phyloP scores from a whole-genome alignment of 2,888 invertebrate genomes.

The Platerodrilus igneus region DNA sequence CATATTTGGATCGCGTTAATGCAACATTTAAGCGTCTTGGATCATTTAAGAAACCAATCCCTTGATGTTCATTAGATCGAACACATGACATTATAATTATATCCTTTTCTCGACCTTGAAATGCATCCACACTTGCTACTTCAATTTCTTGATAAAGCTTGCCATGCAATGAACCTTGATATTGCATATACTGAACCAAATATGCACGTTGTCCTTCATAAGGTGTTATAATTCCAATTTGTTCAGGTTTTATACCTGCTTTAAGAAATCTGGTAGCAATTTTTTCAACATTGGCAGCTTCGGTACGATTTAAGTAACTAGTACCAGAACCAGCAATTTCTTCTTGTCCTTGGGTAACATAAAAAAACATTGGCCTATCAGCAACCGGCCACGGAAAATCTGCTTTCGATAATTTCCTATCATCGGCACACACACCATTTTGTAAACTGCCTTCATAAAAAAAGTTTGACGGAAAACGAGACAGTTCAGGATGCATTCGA shows the following conservation, averaged over 20 bases:
- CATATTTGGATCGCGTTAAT: constrained; percentile 93
- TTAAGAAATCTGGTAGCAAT: constrained; percentile 91
- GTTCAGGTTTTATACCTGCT: constrained; percentile 93
- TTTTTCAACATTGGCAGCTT: constrained; percentile 98
- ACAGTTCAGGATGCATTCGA: constrained; percentile 97
- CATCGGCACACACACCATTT: constrained; percentile 97
- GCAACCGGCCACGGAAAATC: constrained; percentile 98
- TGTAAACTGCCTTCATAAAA: constrained; percentile 99
- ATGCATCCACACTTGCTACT: constrained; percentile 99
- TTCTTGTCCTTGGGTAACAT: constrained; percentile 96
- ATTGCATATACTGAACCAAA: constrained; percentile 97
- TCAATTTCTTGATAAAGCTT: constrained; percentile 98
- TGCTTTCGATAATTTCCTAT: constrained; percentile 80
- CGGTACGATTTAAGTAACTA: constrained; percentile 96
- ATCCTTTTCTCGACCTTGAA: constrained; percentile 98
- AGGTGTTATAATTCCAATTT: constrained; percentile 98
- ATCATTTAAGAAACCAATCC: constrained; percentile 97
- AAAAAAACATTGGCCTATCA: constrained; percentile 98
- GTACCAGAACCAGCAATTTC: constrained; percentile 99
- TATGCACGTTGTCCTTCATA: constrained; percentile 98
- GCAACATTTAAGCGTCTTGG: constrained; percentile 97
- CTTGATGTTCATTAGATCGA: constrained; percentile 96
- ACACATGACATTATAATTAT: constrained; percentile 99
- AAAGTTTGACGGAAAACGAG: constrained; percentile 97
- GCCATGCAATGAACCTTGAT: constrained; percentile 93